phyloP scores from a whole-genome alignment of 2,113 vertebrate species.

The Tyto alba region DNA sequence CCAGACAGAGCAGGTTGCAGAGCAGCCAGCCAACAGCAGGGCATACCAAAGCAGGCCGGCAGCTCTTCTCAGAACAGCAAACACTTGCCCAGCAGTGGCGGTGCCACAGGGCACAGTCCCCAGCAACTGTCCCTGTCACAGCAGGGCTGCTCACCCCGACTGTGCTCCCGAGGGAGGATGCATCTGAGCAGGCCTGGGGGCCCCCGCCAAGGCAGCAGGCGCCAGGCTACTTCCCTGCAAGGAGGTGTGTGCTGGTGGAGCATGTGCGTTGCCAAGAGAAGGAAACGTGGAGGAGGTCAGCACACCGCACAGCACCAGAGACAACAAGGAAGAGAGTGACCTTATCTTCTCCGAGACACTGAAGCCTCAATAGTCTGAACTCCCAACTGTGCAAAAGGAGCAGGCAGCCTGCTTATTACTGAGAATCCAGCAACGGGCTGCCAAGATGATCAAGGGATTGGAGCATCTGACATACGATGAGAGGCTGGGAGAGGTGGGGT shows the following conservation, averaged over 20 bases:
- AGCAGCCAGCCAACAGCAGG: neutral
- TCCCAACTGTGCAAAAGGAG: neutral
- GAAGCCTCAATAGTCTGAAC: neutral
- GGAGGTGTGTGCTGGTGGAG: neutral
- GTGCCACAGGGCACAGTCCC: neutral
- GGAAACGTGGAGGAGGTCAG: neutral
- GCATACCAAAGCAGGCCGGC: neutral
- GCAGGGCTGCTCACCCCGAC: no score
- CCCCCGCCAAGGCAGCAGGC: neutral
- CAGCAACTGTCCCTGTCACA: neutral
- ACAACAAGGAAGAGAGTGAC: neutral
- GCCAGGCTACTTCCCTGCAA: neutral
- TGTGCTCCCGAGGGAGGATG: neutral
- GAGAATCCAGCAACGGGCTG: neutral
- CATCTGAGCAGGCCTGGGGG: neutral
- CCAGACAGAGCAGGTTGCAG: neutral
- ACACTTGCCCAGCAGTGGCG: neutral
- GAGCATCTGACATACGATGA: accelerated
- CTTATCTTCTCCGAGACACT: neutral
- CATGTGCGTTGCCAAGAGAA: neutral
- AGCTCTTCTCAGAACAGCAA: neutral
- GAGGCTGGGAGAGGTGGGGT: neutral
- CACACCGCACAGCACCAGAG: accelerated
- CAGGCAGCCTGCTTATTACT: neutral
- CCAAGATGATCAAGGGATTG: neutral